A percentile compares a stretch with the other conserved stretches of the same genome.
These are phyloP conservation scores for Telmatochromis sp. DNA, from an alignment of 2,113 vertebrate genomes.

Conservation along the genomic window DNA sequence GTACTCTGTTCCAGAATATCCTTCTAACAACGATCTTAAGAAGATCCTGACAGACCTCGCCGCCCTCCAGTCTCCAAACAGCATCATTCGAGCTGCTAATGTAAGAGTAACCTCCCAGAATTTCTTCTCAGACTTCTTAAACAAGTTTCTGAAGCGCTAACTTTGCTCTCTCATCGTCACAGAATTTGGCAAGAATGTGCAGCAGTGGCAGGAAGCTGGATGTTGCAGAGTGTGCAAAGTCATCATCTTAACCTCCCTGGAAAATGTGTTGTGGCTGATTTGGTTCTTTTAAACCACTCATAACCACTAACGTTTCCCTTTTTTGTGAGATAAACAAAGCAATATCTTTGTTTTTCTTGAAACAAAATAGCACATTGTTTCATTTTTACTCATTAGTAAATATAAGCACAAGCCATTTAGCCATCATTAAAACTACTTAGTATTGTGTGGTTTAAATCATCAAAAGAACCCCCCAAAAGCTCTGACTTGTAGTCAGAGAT, in stretches of 20 bases:
- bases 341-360: neutral
- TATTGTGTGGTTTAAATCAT: neutral
- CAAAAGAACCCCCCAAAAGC: neutral
- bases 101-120: slow-evolving; percentile 64
- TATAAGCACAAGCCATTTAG: neutral
- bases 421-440: neutral
- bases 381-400: neutral
- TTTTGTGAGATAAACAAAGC: neutral
- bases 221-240: slow-evolving; percentile 72
- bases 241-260: slow-evolving; percentile 27
- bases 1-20: slow-evolving; percentile 17
- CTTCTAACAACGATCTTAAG: slow-evolving; percentile 77
- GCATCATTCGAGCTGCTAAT: slow-evolving; percentile 86
- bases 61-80: slow-evolving; percentile 90
- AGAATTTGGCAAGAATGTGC: slow-evolving; percentile 77
- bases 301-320: neutral
- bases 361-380: neutral
- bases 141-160: neutral
- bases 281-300: neutral
- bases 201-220: slow-evolving; percentile 69
- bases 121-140: neutral
- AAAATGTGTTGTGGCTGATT: neutral
- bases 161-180: neutral
- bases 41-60: slow-evolving; percentile 86
- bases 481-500: neutral